Base-by-base conservation (phyloP, 1,140 invertebrate genomes). In the Drosophila fuyamai region DNA sequence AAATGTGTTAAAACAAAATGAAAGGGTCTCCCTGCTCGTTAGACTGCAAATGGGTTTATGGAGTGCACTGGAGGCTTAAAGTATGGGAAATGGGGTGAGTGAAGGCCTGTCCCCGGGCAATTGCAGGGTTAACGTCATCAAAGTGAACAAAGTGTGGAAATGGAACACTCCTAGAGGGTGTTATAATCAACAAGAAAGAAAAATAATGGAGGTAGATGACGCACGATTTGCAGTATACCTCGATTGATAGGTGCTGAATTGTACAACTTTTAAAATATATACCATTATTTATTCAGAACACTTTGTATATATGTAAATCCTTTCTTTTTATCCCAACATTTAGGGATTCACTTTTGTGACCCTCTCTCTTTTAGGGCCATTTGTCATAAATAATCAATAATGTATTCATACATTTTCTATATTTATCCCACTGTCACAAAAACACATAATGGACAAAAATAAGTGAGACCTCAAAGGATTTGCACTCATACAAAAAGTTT, bases 1-100 rank as follows among this genome's bases (percentile, higher is more conserved):
- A 88, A 88, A 88, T 76, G 70, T 79, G 82, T 78, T 76, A 54
- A 59, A 47, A 44, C 43, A 40, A 61, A 75, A 75, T 59, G 47
- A 76, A 76, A 75, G 72, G 54, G 54, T 75, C 57, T 51, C 53
- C 55, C 29, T 35, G 36, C 66, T 72, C 63, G 62, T 67, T 67
- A 66, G 46, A 56, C 53, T 48, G 65, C 43, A 57, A 72, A 72
- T 70, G 63, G 48, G 32, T 18, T 36, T 29, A n/a, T 38, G 29
- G 48, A 6, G 5, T 23, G 38, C 36, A 29, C 36, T 29, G 12
- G 13, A 23, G 36, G 53, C 38, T 18, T 56, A 29, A 56, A 56
- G 18, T 38, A 23, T 56, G 56, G 57, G 32, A 46, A 62, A 65
- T 46, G 41, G 43, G 9, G 36, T 38, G 36, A 38, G 8, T 4